Base-by-base conservation (phyloP, 1,140 invertebrate species). In the Oedothorax gibbosus region DNA sequence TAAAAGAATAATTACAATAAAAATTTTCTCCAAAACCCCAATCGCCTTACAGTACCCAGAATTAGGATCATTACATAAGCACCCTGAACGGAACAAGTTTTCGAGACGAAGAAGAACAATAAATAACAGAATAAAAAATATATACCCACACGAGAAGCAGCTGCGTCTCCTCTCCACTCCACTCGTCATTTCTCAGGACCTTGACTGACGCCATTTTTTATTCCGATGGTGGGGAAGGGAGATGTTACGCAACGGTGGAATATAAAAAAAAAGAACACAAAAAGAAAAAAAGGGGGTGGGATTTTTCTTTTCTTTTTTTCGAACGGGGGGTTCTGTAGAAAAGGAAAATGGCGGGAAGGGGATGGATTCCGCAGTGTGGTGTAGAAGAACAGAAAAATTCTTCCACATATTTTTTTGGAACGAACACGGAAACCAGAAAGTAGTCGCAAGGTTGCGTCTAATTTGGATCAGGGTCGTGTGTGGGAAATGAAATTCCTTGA, bases 401-500 rank as follows among this genome's bases (percentile, higher is more conserved):
- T 73, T 73, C 81, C 71, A 21, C n/a, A 18, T 0, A 9, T 65
- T 35, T 35, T 35, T 35, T 35, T 57, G 62, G 60, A 75, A 84
- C 62, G 60, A 75, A 84, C 62, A 76, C 81, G 81, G 81, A 84
- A 84, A 69, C 81, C 12, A 64, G 60, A 84, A 84, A 84, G 81
- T 84, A 84, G 72, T 57, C 57, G 72, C 80, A 84, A 84, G 81
- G 81, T 84, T 84, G 72, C 20, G 20, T 64, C 15, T 35, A 84
- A 84, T 75, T 76, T 50, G 57, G 81, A 84, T 84, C 81, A 84
- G 81, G 81, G 81, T 84, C 71, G 69, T 12, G 56, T 54, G 10
- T 51, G 50, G 64, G 75, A 64, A 11, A 54, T 20, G 53, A 21
- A 75, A 75, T 71, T 71, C 69, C 15, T 35, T 35, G 35, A 71